Evolutionary conservation across 2,888 invertebrate genomes (phyloP).

Genomic region (Dynastes hyllus): DNA sequence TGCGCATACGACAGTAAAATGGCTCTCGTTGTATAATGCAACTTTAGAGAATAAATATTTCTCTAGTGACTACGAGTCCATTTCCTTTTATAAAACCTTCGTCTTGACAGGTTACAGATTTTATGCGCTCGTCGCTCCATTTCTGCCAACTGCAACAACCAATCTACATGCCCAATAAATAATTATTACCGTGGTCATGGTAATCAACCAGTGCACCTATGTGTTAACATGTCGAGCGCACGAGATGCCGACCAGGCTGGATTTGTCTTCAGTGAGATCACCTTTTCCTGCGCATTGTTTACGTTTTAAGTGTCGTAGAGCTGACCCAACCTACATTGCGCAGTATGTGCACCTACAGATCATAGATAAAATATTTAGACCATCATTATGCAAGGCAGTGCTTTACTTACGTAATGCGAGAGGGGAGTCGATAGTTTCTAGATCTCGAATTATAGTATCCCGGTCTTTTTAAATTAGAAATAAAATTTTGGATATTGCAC

Average conservation of each 20-base stretch:
- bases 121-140: constrained; percentile 46
- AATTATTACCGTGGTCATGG: constrained; percentile 47
- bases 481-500: no score
- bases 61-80: constrained; percentile 24
- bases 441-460: no score
- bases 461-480: no score
- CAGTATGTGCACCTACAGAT: not conserved
- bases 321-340: constrained; percentile 27
- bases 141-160: constrained; percentile 46
- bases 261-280: constrained; percentile 47
- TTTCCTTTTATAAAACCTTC: constrained; percentile 47
- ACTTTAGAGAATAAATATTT: constrained; percentile 26
- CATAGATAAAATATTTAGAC: no score
- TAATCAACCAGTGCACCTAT: constrained; percentile 48
- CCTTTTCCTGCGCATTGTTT: constrained; percentile 43
- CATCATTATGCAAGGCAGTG: no score
- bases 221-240: constrained; percentile 42
- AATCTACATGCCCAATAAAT: constrained; percentile 47
- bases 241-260: constrained; percentile 32
- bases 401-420: no score
- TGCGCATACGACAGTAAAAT: constrained; percentile 19
- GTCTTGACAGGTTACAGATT: constrained; percentile 43
- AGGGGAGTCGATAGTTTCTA: no score
- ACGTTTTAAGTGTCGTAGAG: constrained; percentile 28
- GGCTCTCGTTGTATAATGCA: constrained; percentile 6